A percentile compares a stretch with the other conserved stretches of the same genome.
Conservation (phyloP, 2,888 invertebrate genomes). For the Scaptomyza caliginosa region DNA sequence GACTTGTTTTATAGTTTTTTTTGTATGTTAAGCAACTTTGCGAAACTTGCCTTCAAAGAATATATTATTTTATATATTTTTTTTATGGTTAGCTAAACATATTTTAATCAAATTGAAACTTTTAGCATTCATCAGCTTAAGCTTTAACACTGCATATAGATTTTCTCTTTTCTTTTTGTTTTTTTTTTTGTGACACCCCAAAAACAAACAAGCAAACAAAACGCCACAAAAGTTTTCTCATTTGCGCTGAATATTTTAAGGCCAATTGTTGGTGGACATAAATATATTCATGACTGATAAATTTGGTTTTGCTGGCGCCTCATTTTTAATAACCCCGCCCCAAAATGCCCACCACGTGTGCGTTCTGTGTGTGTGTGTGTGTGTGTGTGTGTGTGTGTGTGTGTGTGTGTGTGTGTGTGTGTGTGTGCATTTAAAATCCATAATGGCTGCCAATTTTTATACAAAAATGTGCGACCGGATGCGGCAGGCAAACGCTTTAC, state of each 20-base stretch:
- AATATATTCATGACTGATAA: slow-evolving; percentile 37
- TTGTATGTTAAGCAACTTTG: background rate
- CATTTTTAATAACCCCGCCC: slow-evolving; percentile 33
- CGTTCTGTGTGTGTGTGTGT: background rate
- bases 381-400: background rate
- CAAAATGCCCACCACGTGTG: slow-evolving; percentile 31
- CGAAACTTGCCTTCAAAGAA: background rate
- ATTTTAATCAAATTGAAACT: slow-evolving; percentile 8
- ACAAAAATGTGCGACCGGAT: slow-evolving; percentile 24
- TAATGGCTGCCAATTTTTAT: slow-evolving; percentile 47
- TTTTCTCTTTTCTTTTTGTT: too few species aligned
- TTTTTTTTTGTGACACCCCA: background rate
- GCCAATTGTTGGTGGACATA: slow-evolving; percentile 27
- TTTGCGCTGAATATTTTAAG: slow-evolving; percentile 59
- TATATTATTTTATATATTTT: background rate
- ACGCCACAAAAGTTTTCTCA: slow-evolving; percentile 51
- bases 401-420: background rate
- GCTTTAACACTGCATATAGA: slow-evolving; percentile 31
- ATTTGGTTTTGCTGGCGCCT: slow-evolving; percentile 14
- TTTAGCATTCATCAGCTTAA: slow-evolving; percentile 31
- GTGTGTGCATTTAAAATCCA: slow-evolving; percentile 20
- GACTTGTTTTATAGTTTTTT: too few species aligned
- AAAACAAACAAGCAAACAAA: slow-evolving; percentile 12
- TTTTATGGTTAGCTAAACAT: background rate
- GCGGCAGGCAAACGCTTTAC: slow-evolving; percentile 29